A percentile compares a stretch with the other conserved stretches of the same genome.
phyloP scores from a whole-genome alignment of 2,888 invertebrate species.

The Nemotelus pantherinus region DNA sequence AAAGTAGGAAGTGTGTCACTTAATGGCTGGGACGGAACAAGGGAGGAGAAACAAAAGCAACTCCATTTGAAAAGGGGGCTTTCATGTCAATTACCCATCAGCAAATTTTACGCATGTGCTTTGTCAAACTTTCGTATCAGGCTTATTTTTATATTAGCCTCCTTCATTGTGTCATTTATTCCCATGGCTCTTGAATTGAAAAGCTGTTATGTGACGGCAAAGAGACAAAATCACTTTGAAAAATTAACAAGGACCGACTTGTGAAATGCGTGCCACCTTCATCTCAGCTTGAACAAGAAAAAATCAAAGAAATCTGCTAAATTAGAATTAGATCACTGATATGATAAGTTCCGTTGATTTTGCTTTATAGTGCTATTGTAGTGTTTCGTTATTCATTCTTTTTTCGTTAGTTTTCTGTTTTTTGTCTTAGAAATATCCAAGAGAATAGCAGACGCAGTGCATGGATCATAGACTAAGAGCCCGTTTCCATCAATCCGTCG shows the following conservation, averaged over 20 bases:
- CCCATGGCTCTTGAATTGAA: no score
- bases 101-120: constrained; percentile 38
- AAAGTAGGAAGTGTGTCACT: no score
- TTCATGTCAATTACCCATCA: constrained; percentile 45
- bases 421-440: background rate
- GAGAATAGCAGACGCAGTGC: no score
- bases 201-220: constrained; percentile 8
- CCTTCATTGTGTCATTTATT: no score
- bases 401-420: constrained; percentile 11
- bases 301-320: background rate
- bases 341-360: constrained; percentile 9
- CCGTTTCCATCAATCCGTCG: constrained; percentile 14
- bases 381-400: constrained; percentile 17
- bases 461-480: no score
- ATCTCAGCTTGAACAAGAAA: background rate
- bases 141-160: background rate
- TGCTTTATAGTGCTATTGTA: background rate
- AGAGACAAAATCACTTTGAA: constrained; percentile 2
- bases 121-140: constrained; percentile 19
- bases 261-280: background rate
- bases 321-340: constrained; percentile 24
- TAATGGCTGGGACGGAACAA: no score
- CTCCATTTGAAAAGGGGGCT: constrained; percentile 38
- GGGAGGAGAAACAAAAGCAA: background rate
- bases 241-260: background rate